Base-by-base conservation (phyloP, 2,888 invertebrate species). In the Lasioglossum zephyrum region DNA sequence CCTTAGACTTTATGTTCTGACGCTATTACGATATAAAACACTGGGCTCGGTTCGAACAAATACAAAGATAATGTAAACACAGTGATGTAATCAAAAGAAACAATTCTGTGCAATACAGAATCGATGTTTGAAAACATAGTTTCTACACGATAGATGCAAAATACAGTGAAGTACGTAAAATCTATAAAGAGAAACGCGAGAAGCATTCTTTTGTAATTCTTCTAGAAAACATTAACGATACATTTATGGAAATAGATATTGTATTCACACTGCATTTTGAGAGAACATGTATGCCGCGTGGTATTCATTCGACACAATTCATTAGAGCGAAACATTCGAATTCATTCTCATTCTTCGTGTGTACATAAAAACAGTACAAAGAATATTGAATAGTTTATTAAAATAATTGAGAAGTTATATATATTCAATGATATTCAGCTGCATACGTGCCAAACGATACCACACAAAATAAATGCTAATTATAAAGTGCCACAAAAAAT, bases 401-500 rank as follows among this genome's bases (percentile, higher is more conserved):
- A 79, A 73, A 79, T 86, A 86, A 86, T 72, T 79, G 60, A 57
- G 73, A 72, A 87, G 31, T 31, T 79, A 86, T 36, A 86, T 36
- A 36, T 77, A 76, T 84, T 73, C 74, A 60, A 73, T 57, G 70
- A 81, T 78, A 82, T 79, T 84, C 77, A 76, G 60, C 77, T 80
- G 70, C 49, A 63, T 76, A 80, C 44, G 83, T 87, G 87, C 75
- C 74, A 90, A 90, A 81, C 60, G 66, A 72, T 79, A 60, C 76
- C 72, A 66, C 72, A 80, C 74, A 31, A 86, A 84, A 53, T 77
- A 73, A 86, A 85, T 82, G 78, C 88, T 83, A 77, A 92, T 84
- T 81, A 82, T 87, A 87, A 88, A 90, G 81, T 90, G 87, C 90
- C 87, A 91, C 85, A 84, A 92, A 88, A 88, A 92, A 87, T 91